A percentile compares a stretch with the other conserved stretches of the same genome.
Evolutionary conservation across 2,113 vertebrate species (phyloP).

Genomic region (Telmatochromis sp.): DNA sequence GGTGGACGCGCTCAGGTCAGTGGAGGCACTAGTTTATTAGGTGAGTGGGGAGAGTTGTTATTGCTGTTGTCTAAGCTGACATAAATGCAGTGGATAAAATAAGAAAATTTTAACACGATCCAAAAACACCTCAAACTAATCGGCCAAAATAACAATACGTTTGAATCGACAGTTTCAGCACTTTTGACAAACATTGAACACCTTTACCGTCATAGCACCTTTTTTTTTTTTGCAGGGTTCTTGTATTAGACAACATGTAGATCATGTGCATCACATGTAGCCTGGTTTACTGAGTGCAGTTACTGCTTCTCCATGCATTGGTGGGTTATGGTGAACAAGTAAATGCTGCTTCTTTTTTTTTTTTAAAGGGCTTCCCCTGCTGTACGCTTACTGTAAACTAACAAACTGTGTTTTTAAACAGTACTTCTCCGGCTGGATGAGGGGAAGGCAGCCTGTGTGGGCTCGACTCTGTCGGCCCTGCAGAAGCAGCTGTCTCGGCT

Average conservation of each 20-base stretch:
- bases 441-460: constrained; percentile 76
- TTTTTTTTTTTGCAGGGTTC: background rate
- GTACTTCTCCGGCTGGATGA: constrained; percentile 79
- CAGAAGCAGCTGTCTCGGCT: constrained; percentile 81
- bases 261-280: background rate
- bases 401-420: constrained; percentile 21
- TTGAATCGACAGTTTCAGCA: background rate
- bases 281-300: background rate
- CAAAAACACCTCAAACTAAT: background rate
- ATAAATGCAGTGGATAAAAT: background rate
- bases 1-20: background rate
- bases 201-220: background rate
- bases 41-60: background rate
- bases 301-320: background rate
- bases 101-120: background rate
- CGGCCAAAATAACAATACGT: background rate
- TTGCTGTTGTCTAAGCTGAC: background rate
- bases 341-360: background rate
- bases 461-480: constrained; percentile 76
- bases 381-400: constrained; percentile 3
- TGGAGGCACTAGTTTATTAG: background rate
- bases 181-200: background rate
- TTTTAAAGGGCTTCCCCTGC: constrained; percentile 25
- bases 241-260: background rate
- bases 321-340: background rate